A percentile compares a stretch with the other conserved stretches of the same genome.
Evolutionary conservation across 2,888 invertebrate species (phyloP).

Genomic region (Morpho helenor): DNA sequence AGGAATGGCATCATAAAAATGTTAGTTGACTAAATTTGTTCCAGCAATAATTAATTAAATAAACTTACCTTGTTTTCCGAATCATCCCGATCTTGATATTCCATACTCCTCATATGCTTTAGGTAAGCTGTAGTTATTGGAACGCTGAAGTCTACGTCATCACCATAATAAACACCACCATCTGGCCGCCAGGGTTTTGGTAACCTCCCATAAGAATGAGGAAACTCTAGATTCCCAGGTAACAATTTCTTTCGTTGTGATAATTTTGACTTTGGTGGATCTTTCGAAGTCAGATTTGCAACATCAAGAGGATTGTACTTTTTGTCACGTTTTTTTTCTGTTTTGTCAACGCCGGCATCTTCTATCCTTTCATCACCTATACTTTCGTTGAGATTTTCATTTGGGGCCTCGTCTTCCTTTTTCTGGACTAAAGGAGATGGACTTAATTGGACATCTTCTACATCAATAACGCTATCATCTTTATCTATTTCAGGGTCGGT

Average conservation of each 20-base stretch:
- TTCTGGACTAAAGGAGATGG: constrained; percentile 39
- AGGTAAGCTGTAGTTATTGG: constrained; percentile 95
- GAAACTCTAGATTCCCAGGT: constrained; percentile 48
- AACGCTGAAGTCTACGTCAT: constrained; percentile 88
- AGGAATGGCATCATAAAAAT: too few relatives aligned
- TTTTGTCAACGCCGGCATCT: constrained; percentile 50
- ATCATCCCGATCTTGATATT: constrained; percentile 57
- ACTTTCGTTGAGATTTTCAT: constrained; percentile 44
- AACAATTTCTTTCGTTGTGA: constrained; percentile 74
- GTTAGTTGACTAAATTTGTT: too few relatives aligned
- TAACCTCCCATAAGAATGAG: constrained; percentile 61
- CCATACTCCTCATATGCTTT: constrained; percentile 89
- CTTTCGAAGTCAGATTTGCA: constrained; percentile 80
- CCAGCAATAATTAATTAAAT: too few relatives aligned
- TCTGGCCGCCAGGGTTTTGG: constrained; percentile 83
- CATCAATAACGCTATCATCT: constrained; percentile 71
- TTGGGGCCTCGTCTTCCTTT: constrained; percentile 39
- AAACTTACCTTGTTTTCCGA: constrained; percentile 61
- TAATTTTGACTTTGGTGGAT: constrained; percentile 75
- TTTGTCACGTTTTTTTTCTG: constrained; percentile 56
- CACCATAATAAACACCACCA: constrained; percentile 58
- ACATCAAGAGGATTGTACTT: constrained; percentile 82
- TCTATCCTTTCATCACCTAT: constrained; percentile 53
- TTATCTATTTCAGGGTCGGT: constrained; percentile 73
- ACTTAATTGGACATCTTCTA: constrained; percentile 67